Base-by-base conservation (phyloP, 2,888 invertebrate genomes). In the Euplagia quadripunctaria region DNA sequence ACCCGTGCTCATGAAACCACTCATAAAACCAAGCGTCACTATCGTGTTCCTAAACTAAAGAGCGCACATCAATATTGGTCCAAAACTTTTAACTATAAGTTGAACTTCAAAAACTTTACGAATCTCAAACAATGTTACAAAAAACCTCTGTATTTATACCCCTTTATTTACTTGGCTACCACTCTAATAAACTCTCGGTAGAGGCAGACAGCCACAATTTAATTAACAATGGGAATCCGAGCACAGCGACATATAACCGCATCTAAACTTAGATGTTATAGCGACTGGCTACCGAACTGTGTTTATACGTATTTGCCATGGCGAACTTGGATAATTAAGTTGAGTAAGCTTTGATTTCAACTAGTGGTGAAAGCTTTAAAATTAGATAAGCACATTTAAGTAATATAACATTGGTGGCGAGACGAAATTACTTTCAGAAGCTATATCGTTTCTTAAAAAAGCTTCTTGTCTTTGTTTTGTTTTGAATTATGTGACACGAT, bases 151-250 rank as follows among this genome's bases (percentile, higher is more conserved):
- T 4, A 66, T 1, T 31, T 66, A 12, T 17, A 20, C 17, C 14
- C 66, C 46, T 65, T n/a, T 17, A 17, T 41, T 51, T 41, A 41
- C 9, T 9, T 20, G 31, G 9, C 4, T 49, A 67, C 16, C 42
- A 67, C 51, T 67, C 52, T n/a, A 52, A 73, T 43, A 61, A 63
- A 70, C 55, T 63, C 63, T 63, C 1, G n/a, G 42, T 52, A 42
- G 20, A 76, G n/a, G 7, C 70, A 73, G 71, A 55, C 73, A 49
- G 71, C 68, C 69, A 66, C 71, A 64, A 79, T 81, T 79, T 76
- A 78, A 79, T 80, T 76, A 72, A 73, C 74, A 73, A 74, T 70
- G 64, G 71, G 70, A 82, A 73, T 79, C 75, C 68, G 64, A 73
- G 68, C 73, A 42, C 71, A n/a, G n/a, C 73, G 71, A 76, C 73